Evolutionary conservation across 1,140 invertebrate species (phyloP), one percentile per base, ranked within the genome.

Genomic region (Dryas iulia): DNA sequence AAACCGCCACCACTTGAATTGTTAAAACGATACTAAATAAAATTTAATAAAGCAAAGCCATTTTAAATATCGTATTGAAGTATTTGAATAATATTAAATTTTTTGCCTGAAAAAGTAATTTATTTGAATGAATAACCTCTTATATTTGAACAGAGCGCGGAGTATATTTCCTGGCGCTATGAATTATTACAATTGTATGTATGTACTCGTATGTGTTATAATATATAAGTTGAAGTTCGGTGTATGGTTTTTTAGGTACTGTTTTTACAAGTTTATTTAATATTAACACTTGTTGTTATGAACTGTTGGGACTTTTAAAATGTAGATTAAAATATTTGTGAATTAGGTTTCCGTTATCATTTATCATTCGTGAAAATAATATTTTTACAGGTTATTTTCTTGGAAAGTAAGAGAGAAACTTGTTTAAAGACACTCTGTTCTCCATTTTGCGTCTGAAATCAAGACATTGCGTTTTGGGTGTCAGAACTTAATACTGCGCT

Each of bases 51-150:
- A 21, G 6, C 18, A 18, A 21, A 6, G 18, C 14, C 5, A 47
- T 47, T 47, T 21, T 18, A 47, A 47, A 47, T 10, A 47, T 47
- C 39, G 18, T 3, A 47, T 47, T 47, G 39, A 47, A 47, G 3
- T 47, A 47, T 47, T 47, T 47, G 39, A 47, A 47, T 47, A 47
- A 47, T 47, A 47, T 47, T 39, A 39, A 39, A 47, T 31, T 31
- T 31, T 31, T 47, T 18, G 8, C 14, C 39, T 21, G 14, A 47
- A 21, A 47, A 47, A 47, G 39, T 47, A 47, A 47, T 47, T 21
- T 47, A 47, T 47, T 39, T 39, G 39, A 47, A 47, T 21, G 39
- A 47, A 47, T 47, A 47, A 47, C 18, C 39, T 47, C 39, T 47
- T 47, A 18, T 47, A 47, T 21, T 47, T 47, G 14, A 47, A 47